These are phyloP conservation scores for Apodemia zela DNA, from an alignment of 2,888 invertebrate genomes.

Conservation along the genomic window DNA sequence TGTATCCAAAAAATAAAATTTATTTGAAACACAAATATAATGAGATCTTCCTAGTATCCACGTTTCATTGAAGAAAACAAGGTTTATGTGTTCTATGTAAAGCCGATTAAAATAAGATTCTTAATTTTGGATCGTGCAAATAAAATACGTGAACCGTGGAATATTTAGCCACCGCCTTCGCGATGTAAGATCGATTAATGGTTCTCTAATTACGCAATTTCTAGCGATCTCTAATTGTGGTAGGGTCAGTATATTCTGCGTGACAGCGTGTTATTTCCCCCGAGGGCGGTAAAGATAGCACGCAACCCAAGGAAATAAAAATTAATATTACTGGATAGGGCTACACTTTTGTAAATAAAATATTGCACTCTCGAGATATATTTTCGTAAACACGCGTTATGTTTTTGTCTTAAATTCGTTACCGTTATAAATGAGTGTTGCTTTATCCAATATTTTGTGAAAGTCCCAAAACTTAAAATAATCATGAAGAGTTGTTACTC, in stretches of 20 bases:
- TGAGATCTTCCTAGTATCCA: too few species aligned
- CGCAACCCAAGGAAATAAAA: constrained; percentile 46
- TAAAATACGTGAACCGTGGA: not conserved
- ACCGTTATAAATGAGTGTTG: too few species aligned
- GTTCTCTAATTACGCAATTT: constrained; percentile 76
- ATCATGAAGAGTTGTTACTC: too few species aligned
- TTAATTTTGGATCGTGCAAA: not conserved
- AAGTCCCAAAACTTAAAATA: too few species aligned
- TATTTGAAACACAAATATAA: too few species aligned
- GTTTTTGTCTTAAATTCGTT: too few species aligned
- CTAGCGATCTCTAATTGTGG: constrained; percentile 78
- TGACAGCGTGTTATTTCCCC: constrained; percentile 79
- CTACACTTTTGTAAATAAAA: constrained; percentile 6
- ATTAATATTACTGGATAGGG: constrained; percentile 44
- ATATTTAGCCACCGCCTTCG: not conserved
- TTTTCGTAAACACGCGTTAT: too few species aligned
- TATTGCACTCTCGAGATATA: not conserved
- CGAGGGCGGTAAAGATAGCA: constrained; percentile 77
- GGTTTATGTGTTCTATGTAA: too few species aligned
- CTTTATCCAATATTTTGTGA: too few species aligned
- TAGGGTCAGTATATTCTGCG: constrained; percentile 72
- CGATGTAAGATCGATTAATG: constrained; percentile 72
- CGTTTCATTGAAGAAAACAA: too few species aligned
- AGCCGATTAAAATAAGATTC: too few species aligned
- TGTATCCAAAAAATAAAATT: too few species aligned